Percentiles rank a stretch among this genome's conserved stretches.
Evolutionary conservation across 2,888 invertebrate genomes (phyloP).

Genomic region (Ernsta delagoae): DNA sequence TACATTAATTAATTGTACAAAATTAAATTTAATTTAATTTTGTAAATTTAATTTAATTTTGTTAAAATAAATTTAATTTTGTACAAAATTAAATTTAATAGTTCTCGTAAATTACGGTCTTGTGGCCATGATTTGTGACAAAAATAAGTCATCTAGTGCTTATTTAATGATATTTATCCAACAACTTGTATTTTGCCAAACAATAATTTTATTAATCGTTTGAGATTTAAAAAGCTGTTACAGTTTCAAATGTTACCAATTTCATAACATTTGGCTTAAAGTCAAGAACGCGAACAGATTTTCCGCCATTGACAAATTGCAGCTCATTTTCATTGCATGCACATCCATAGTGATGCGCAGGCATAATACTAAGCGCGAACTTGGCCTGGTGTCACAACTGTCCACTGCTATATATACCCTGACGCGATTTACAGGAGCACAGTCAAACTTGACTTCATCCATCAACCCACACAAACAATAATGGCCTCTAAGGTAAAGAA

Average conservation of each 20-base stretch:
- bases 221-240: too few species aligned
- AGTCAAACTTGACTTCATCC: conserved; percentile 68
- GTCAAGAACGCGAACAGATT: conserved; percentile 73
- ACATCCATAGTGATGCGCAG: conserved; percentile 73
- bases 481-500: conserved; percentile 76
- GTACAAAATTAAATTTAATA: too few species aligned
- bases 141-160: too few species aligned
- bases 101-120: too few species aligned
- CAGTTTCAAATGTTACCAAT: conserved; percentile 39
- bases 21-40: too few species aligned
- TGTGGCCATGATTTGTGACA: too few species aligned
- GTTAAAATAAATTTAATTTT: too few species aligned
- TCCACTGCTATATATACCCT: conserved; percentile 70
- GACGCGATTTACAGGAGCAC: conserved; percentile 63
- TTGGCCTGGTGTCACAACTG: conserved; percentile 73
- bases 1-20: too few species aligned
- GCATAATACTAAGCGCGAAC: conserved; percentile 76
- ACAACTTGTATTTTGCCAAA: too few species aligned
- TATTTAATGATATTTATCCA: too few species aligned
- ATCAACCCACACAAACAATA: conserved; percentile 64
- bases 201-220: too few species aligned
- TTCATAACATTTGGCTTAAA: conserved; percentile 74
- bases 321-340: conserved; percentile 79
- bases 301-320: conserved; percentile 78
- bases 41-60: too few species aligned